These are phyloP conservation scores for Girardinus metallicus DNA, from an alignment of 2,797 vertebrate species.

Conservation along the genomic window DNA sequence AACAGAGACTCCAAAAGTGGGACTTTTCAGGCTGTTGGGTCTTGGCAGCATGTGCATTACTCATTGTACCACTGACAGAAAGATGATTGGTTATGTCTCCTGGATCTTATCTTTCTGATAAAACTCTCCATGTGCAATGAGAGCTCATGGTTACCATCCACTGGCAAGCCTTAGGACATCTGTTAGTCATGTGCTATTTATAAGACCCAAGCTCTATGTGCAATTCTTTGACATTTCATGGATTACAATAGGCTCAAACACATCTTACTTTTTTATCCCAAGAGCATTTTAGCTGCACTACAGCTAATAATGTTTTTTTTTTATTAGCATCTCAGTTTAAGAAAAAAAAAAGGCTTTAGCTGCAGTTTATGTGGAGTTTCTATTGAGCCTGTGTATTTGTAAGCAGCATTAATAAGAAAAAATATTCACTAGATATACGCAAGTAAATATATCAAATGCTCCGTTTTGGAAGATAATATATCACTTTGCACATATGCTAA, in stretches of 20 bases:
- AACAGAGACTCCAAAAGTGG: neutral
- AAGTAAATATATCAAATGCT: too few species aligned
- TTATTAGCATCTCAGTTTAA: neutral
- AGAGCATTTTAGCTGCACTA: neutral
- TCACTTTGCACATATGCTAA: too few species aligned
- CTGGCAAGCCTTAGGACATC: slow-evolving; percentile 3
- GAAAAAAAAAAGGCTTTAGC: neutral
- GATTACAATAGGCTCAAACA: neutral
- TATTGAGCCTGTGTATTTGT: neutral
- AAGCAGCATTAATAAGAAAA: too few species aligned
- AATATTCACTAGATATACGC: neutral
- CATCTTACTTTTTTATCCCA: neutral
- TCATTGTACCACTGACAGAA: neutral
- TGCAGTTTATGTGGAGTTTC: neutral
- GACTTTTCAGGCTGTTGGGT: neutral
- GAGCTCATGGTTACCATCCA: slow-evolving; percentile 7
- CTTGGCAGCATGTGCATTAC: neutral
- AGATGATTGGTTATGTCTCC: neutral
- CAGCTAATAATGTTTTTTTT: neutral
- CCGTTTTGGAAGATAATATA: too few species aligned
- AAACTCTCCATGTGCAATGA: neutral
- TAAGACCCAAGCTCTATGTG: neutral
- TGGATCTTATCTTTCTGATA: neutral
- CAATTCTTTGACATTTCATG: neutral
- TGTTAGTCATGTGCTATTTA: slow-evolving; percentile 9